Evolutionary conservation across 2,113 vertebrate species (phyloP).

Genomic region (Sturnus vulgaris): DNA sequence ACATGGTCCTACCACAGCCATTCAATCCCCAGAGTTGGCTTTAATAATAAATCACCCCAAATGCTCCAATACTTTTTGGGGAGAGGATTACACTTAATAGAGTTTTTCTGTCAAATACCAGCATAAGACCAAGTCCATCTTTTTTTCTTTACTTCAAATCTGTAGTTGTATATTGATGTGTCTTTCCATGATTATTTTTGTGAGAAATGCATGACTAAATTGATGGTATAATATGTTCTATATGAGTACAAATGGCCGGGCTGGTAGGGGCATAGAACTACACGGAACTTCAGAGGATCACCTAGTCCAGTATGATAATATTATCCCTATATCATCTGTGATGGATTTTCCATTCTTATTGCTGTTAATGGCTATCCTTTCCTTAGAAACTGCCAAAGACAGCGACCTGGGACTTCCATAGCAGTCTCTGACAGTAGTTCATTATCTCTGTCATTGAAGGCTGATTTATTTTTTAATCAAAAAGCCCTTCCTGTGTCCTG

Average conservation of each 20-base stretch:
- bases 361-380: neutral
- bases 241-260: neutral
- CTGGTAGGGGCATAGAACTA: neutral
- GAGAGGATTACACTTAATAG: neutral
- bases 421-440: neutral
- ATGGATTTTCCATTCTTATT: neutral
- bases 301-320: neutral
- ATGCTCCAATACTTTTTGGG: neutral
- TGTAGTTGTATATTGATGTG: neutral
- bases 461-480: slow-evolving; percentile 3
- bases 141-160: neutral
- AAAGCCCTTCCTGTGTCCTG: neutral
- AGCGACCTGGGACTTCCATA: neutral
- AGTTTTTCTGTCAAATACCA: neutral
- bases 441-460: neutral
- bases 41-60: neutral
- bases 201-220: neutral
- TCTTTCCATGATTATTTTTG: neutral
- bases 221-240: neutral
- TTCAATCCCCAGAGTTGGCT: neutral
- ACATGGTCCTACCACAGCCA: neutral
- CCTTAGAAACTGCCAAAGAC: neutral
- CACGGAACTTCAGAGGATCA: neutral
- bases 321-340: neutral
- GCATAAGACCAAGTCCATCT: neutral